phyloP scores from a whole-genome alignment of 2,888 invertebrate genomes.

The Stratiomys singularior region DNA sequence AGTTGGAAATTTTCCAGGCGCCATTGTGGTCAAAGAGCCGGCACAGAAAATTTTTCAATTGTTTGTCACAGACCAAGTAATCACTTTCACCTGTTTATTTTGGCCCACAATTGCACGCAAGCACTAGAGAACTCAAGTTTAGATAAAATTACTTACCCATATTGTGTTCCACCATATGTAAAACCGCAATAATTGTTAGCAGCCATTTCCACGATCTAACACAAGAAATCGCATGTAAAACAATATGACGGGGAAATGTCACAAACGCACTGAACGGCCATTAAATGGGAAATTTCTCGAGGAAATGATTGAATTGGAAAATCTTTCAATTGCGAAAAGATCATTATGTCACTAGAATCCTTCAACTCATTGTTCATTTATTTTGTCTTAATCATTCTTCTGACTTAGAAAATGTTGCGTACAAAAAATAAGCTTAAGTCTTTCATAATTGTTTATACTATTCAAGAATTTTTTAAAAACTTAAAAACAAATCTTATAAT shows the following conservation, averaged over 20 bases:
- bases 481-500: too few species aligned
- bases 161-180: conserved; percentile 93
- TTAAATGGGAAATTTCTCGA: not conserved
- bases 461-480: too few species aligned
- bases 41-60: conserved; percentile 50
- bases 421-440: too few species aligned
- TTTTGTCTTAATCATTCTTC: too few species aligned
- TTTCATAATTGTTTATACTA: too few species aligned
- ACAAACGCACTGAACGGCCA: conserved; percentile 9
- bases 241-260: conserved; percentile 39
- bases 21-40: conserved; percentile 42
- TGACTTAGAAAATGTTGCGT: too few species aligned
- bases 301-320: not conserved
- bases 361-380: too few species aligned
- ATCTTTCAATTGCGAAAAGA: not conserved
- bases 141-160: conserved; percentile 74
- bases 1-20: conserved; percentile 49
- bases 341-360: too few species aligned
- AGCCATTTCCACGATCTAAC: conserved; percentile 70
- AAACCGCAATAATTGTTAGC: conserved; percentile 96
- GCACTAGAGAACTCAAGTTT: not conserved
- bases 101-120: not conserved
- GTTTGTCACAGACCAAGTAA: conserved; percentile 51
- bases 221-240: conserved; percentile 45
- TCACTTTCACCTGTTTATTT: conserved; percentile 58